phyloP scores from a whole-genome alignment of 2,113 vertebrate species.

The Scartelaos histophorus region DNA sequence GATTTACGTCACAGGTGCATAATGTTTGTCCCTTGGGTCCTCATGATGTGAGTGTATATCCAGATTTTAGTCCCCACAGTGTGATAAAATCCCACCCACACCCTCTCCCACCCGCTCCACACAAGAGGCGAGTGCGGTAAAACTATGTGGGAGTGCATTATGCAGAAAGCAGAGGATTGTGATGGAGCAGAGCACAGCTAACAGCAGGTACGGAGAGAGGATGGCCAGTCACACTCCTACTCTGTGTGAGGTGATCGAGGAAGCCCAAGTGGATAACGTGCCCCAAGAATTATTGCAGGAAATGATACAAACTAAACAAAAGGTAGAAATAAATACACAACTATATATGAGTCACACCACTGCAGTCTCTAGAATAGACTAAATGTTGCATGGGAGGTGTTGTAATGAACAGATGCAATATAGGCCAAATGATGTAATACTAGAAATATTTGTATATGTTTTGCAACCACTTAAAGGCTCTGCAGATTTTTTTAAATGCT shows the following conservation, averaged over 20 bases:
- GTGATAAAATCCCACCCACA: no score
- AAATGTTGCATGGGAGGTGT: background rate
- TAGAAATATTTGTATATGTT: background rate
- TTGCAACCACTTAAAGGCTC: no score
- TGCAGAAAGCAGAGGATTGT: conserved; percentile 44
- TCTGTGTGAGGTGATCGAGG: conserved; percentile 18
- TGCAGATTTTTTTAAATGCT: no score
- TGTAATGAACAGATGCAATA: background rate
- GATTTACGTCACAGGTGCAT: no score
- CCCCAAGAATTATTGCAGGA: background rate
- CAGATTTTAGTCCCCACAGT: no score
- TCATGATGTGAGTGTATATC: no score
- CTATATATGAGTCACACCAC: background rate
- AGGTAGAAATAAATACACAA: conserved; percentile 15
- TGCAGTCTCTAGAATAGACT: background rate
- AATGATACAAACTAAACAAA: conserved; percentile 7
- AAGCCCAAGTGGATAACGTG: background rate
- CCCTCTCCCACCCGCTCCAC: conserved; percentile 56
- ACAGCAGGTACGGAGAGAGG: conserved; percentile 39
- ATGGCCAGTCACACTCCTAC: conserved; percentile 31
- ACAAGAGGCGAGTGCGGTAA: conserved; percentile 62
- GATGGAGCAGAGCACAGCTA: conserved; percentile 37
- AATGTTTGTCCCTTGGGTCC: no score
- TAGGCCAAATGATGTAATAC: background rate
- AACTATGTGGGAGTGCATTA: conserved; percentile 65